Evolutionary conservation across 2,113 vertebrate species (phyloP).

Genomic region (Toxostoma redivivum): DNA sequence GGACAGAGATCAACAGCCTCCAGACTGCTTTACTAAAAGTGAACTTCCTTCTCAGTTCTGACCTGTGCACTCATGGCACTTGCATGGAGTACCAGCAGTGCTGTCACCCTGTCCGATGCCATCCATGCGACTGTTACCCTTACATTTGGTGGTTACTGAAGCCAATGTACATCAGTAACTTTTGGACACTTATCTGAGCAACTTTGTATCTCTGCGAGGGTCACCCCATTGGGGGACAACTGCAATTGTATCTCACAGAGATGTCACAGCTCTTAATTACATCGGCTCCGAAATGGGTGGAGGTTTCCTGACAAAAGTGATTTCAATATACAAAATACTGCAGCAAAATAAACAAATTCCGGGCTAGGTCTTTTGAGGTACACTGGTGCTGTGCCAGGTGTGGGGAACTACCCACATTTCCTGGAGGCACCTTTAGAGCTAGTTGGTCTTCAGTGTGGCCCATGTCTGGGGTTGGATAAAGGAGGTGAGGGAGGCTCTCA

Average conservation of each 20-base stretch:
- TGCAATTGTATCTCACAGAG: neutral
- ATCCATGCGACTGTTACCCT: neutral
- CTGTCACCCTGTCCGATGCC: no score
- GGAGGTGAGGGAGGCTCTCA: no score
- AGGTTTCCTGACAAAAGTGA: neutral
- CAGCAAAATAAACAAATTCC: conserved; percentile 1
- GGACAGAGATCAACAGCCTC: neutral
- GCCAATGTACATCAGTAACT: neutral
- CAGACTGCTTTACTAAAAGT: neutral
- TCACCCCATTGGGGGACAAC: fast-evolving
- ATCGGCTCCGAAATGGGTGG: neutral
- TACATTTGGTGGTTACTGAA: neutral
- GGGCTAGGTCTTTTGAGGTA: no score
- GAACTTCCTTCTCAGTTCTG: neutral
- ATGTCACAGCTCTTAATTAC: neutral
- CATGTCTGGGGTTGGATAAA: no score
- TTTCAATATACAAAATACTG: neutral
- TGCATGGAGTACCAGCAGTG: fast-evolving
- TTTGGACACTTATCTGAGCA: neutral
- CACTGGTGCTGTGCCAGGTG: no score
- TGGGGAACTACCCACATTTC: no score
- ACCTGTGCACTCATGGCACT: fast-evolving
- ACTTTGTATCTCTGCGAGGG: neutral
- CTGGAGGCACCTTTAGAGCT: no score
- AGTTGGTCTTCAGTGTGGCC: no score